Evolutionary conservation across 2,888 invertebrate species (phyloP).

Genomic region (Drosophila greeni): DNA sequence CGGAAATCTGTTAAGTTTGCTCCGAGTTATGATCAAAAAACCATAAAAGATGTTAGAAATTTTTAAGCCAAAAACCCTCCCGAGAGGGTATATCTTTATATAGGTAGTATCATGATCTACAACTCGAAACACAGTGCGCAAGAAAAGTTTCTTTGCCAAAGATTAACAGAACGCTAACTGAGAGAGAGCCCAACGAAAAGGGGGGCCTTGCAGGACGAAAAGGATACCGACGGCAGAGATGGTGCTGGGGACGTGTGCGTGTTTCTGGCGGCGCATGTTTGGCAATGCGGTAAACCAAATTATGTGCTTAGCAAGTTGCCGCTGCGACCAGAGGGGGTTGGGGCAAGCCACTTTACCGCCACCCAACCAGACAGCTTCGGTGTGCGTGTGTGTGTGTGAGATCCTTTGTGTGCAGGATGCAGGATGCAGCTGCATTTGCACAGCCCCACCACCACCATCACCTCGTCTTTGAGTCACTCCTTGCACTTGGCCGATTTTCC

Average conservation of each 20-base stretch:
- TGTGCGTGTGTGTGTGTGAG: slow-evolving; percentile 9
- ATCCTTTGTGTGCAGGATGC: slow-evolving; percentile 38
- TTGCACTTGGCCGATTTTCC: slow-evolving; percentile 26
- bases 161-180: slow-evolving; percentile 45
- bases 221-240: neutral
- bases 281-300: slow-evolving; percentile 60
- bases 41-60: too few species aligned
- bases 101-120: neutral
- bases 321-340: slow-evolving; percentile 40
- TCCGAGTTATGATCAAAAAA: too few species aligned
- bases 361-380: neutral
- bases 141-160: slow-evolving; percentile 51
- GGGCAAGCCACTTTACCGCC: neutral
- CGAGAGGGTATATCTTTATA: too few species aligned
- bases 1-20: too few species aligned
- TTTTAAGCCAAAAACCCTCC: too few species aligned
- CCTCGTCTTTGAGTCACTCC: slow-evolving; percentile 21
- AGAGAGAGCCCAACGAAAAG: slow-evolving; percentile 9
- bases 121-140: slow-evolving; percentile 28
- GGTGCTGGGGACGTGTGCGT: slow-evolving; percentile 26
- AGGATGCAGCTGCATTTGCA: slow-evolving; percentile 50
- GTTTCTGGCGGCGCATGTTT: slow-evolving; percentile 47
- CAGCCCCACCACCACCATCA: slow-evolving; percentile 12
- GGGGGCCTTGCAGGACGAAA: slow-evolving; percentile 1
- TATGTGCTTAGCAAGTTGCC: slow-evolving; percentile 59